Base-by-base conservation (phyloP, 2,113 vertebrate genomes). In the Malurus melanocephalus region DNA sequence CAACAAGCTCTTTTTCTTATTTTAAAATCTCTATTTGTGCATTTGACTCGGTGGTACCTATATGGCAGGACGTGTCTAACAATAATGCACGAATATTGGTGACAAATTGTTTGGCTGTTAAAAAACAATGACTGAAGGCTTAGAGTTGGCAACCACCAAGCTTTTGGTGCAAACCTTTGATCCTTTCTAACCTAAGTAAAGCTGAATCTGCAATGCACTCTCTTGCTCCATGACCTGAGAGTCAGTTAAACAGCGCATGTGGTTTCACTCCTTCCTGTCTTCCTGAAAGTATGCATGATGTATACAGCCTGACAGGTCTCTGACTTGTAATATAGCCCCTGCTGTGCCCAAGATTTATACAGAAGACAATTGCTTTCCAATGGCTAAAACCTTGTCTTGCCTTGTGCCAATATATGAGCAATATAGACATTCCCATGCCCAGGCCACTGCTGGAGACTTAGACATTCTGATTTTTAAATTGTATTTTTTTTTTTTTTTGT, bases 191-290 rank as follows among this genome's bases (percentile, higher is more conserved):
- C 20, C 11, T 30, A 28, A 18, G 15, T 16, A 48, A 40, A 26
- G 27, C 7, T 33, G 32, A 45, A 60, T 76, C 26, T 85, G 11
- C 2, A 3, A 4, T 26, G 33, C 5, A 20, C 9, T 75, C 24
- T 33, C 19, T 19, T 38, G 22, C 8, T 69, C 46, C 38, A 57
- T 87, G 28, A 9, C 8, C 51, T 52, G 11, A 51, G 21, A 61
- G 5, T 5, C 18, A 26, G 10, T 3, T 8, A 24, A 71, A n/a
- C 6, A 43, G 24, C 3, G 33, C 16, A 35, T 0, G 1, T 22
- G 8, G 9, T 60, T 85, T 60, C 46, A 56, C 8, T 86, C 22
- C 24, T 7, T 48, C 27, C 16, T 71, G 16, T 27, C 32, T 48
- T 61, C 20, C 24, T 27, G 67, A 66, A 69, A 80, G 74, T 28